Evolutionary conservation across 2,797 vertebrate genomes (phyloP).

Genomic region (Toxotes lorentzi): DNA sequence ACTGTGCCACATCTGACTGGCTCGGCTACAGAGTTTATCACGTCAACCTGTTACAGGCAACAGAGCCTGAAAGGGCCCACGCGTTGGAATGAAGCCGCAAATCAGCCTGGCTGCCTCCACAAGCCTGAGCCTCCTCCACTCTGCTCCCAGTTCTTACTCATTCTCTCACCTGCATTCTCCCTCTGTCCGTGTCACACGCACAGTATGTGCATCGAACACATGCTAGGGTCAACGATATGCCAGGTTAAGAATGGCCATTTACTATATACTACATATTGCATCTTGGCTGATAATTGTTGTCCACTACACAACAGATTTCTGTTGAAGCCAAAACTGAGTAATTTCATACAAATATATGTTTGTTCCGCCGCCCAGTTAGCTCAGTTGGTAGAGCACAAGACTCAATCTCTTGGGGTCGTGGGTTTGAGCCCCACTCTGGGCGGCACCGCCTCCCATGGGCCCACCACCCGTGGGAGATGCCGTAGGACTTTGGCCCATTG

Average conservation of each 20-base stretch:
- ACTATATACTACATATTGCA: background rate
- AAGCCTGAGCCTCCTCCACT: conserved; percentile 74
- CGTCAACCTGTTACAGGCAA: conserved; percentile 74
- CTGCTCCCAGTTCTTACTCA: conserved; percentile 71
- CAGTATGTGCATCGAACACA: conserved; percentile 34
- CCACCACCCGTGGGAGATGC: too few species aligned
- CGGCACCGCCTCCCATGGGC: too few species aligned
- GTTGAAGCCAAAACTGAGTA: background rate
- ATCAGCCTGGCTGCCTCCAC: conserved; percentile 74
- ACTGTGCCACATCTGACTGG: conserved; percentile 71
- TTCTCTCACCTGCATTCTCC: conserved; percentile 50
- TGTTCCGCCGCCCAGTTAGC: too few species aligned
- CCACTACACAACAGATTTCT: background rate
- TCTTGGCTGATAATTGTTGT: background rate
- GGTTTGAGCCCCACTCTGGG: too few species aligned
- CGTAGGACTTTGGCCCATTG: too few species aligned
- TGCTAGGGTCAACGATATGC: conserved; percentile 6
- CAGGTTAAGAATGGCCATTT: conserved; percentile 27
- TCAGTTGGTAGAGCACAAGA: too few species aligned
- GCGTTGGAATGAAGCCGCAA: conserved; percentile 76
- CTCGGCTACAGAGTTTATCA: conserved; percentile 75
- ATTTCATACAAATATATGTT: background rate
- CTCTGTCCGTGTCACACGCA: conserved; percentile 26
- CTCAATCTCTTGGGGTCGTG: too few species aligned
- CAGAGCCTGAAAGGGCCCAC: conserved; percentile 76